These are phyloP conservation scores for Chaetorhynchus papuensis DNA, from an alignment of 2,113 vertebrate genomes.

Conservation along the genomic window DNA sequence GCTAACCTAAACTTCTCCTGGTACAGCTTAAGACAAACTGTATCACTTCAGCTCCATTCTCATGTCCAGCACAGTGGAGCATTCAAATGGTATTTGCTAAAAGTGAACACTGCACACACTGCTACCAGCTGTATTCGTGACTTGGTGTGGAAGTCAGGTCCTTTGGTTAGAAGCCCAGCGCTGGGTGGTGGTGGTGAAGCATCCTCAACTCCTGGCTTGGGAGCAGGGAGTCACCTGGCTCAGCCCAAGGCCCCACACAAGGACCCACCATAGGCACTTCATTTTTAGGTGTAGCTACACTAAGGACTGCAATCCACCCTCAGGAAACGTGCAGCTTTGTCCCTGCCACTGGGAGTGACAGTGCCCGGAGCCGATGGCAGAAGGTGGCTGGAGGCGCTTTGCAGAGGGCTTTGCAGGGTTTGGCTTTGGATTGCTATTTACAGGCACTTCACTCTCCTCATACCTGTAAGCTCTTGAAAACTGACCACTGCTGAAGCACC, in stretches of 20 bases:
- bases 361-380: not conserved
- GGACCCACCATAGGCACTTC: conserved; percentile 33
- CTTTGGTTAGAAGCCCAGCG: not conserved
- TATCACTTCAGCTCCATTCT: not conserved
- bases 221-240: not conserved
- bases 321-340: not conserved
- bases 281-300: not conserved
- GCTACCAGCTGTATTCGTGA: not conserved
- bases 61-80: not conserved
- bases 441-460: conserved; percentile 54
- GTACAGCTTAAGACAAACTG: not conserved
- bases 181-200: not conserved
- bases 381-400: not conserved
- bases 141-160: not conserved
- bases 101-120: not conserved
- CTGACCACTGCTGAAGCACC: not conserved
- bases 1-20: not conserved
- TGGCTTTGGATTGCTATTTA: conserved; percentile 44
- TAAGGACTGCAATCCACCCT: not conserved
- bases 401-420: not conserved
- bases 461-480: not conserved
- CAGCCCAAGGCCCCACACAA: not conserved
- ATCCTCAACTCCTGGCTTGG: not conserved
- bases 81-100: not conserved
- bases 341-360: rapidly evolving